Evolutionary conservation across 2,113 vertebrate species (phyloP).

Genomic region (Bufo gargarizans): DNA sequence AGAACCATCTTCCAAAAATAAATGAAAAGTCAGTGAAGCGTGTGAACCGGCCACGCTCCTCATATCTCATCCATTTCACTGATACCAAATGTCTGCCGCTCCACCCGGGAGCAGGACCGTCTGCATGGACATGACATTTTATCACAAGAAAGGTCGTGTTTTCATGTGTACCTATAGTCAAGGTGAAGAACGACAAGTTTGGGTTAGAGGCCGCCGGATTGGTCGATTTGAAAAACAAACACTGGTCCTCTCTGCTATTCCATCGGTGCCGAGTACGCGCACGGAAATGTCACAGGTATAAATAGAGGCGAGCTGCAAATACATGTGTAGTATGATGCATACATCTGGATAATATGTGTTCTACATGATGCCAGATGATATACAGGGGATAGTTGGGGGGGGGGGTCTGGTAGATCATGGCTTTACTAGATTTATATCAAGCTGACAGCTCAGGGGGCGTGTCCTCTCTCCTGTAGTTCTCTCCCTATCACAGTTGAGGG

Average conservation of each 20-base stretch:
- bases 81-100: not conserved
- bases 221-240: not conserved
- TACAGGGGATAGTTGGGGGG: too few relatives aligned
- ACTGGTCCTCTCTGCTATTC: not conserved
- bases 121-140: conserved; percentile 4
- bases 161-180: not conserved
- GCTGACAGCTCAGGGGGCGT: too few relatives aligned
- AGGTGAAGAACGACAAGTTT: conserved; percentile 7
- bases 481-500: too few relatives aligned
- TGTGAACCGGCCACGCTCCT: not conserved
- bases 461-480: too few relatives aligned
- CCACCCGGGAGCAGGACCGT: not conserved
- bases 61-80: not conserved
- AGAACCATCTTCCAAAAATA: not conserved
- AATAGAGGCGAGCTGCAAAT: not conserved
- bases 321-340: not conserved
- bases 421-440: too few relatives aligned
- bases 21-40: conserved; percentile 18
- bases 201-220: not conserved
- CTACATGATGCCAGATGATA: too few relatives aligned
- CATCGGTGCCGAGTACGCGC: not conserved
- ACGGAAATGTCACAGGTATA: not conserved
- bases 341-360: too few relatives aligned
- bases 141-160: conserved; percentile 19
- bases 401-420: too few relatives aligned